Percentiles rank a stretch among this genome's conserved stretches.
Conservation (phyloP, 2,888 invertebrate species). For the Stegana nigrithorax region DNA sequence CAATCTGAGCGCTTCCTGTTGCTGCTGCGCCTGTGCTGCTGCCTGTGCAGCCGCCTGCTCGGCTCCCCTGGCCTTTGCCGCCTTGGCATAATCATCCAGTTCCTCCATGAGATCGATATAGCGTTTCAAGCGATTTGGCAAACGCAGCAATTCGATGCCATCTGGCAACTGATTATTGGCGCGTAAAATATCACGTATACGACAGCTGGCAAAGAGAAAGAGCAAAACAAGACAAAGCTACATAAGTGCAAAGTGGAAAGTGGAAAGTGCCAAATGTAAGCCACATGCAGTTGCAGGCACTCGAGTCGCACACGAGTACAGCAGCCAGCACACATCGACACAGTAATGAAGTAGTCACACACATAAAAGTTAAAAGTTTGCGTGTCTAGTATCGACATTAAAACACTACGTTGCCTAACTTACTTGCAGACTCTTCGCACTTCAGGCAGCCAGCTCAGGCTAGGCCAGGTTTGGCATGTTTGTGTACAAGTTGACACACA, state of each 20-base stretch:
- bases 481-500: too few relatives aligned
- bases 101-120: conserved; percentile 82
- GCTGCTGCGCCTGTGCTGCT: conserved; percentile 24
- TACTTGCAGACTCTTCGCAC: too few relatives aligned
- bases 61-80: neutral
- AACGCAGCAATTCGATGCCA: conserved; percentile 77
- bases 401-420: too few relatives aligned
- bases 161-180: conserved; percentile 79
- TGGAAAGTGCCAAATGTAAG: too few relatives aligned
- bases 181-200: conserved; percentile 76
- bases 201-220: conserved; percentile 70
- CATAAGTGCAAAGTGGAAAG: conserved; percentile 8
- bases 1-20: conserved; percentile 3
- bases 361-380: neutral
- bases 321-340: neutral
- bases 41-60: neutral
- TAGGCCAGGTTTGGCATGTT: too few relatives aligned
- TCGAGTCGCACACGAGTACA: too few relatives aligned
- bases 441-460: too few relatives aligned
- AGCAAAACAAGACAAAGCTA: conserved; percentile 8
- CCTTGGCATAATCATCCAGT: conserved; percentile 39
- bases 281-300: too few relatives aligned
- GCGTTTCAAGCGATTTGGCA: conserved; percentile 76
- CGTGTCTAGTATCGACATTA: neutral
- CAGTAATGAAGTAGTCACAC: neutral